Conservation (phyloP, 92 coral and sea anemone species). For the Epizoanthus fatuus region DNA sequence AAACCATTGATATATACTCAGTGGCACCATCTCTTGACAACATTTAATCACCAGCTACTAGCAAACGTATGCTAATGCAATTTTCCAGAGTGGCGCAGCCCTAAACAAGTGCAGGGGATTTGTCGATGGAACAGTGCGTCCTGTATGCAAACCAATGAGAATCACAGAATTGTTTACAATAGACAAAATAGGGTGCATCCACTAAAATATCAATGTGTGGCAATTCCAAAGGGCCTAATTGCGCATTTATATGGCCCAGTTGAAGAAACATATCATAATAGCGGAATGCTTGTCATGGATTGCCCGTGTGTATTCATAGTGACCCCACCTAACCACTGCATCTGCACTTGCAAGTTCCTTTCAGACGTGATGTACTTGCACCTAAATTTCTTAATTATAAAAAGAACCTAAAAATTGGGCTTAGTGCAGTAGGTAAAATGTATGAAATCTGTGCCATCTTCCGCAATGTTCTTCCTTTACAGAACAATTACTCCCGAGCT, state of each 20-base stretch:
- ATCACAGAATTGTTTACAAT: constrained; percentile 20
- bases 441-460: constrained; percentile 50
- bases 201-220: not conserved
- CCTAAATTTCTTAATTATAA: constrained; percentile 20
- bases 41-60: constrained; percentile 62
- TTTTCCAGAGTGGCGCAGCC: constrained; percentile 45
- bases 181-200: constrained; percentile 8
- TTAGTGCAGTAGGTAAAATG: no score
- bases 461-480: constrained; percentile 56
- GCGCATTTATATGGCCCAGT: constrained; percentile 38
- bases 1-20: constrained; percentile 63
- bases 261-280: constrained; percentile 43
- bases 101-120: constrained; percentile 54
- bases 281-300: constrained; percentile 34
- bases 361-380: constrained; percentile 37
- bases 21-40: constrained; percentile 66
- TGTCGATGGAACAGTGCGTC: constrained; percentile 49
- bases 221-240: constrained; percentile 19
- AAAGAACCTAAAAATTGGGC: constrained; percentile 29
- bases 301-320: constrained; percentile 21
- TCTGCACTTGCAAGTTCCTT: constrained; percentile 46
- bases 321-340: constrained; percentile 29
- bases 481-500: constrained; percentile 48
- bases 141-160: constrained; percentile 46
- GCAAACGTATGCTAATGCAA: constrained; percentile 47